Conservation (phyloP, 1,140 invertebrate species). For the Drosophila persimilis region DNA sequence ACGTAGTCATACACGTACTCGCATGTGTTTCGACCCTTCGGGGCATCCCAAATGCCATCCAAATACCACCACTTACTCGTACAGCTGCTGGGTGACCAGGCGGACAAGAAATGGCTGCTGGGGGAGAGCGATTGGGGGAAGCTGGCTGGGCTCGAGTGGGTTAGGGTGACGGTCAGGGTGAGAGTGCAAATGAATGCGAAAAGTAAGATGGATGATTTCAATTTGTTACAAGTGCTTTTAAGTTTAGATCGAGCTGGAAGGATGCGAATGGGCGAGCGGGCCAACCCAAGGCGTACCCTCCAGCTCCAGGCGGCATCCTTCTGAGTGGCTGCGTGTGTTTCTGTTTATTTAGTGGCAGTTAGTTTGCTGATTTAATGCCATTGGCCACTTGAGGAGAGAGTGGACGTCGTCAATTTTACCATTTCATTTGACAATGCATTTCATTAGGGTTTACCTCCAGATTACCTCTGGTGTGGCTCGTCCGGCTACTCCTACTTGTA, state of each 20-base stretch:
- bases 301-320: conserved; percentile 17
- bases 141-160: conserved; percentile 5
- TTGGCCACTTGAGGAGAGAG: conserved; percentile 72
- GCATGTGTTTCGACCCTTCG: too few relatives aligned
- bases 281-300: conserved; percentile 1
- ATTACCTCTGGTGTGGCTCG: conserved; percentile 27
- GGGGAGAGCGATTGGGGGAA: not conserved
- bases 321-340: conserved; percentile 21
- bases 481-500: conserved; percentile 43
- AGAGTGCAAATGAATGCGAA: conserved; percentile 71
- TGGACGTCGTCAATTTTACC: conserved; percentile 80
- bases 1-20: too few relatives aligned
- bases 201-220: conserved; percentile 80
- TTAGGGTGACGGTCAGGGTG: conserved; percentile 14
- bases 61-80: conserved; percentile 11
- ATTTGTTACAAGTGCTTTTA: conserved; percentile 81
- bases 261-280: conserved; percentile 23
- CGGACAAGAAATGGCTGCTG: not conserved
- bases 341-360: conserved; percentile 76
- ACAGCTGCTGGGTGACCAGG: not conserved
- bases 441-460: conserved; percentile 60
- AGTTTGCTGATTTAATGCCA: conserved; percentile 79
- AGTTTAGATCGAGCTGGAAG: conserved; percentile 59
- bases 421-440: conserved; percentile 81
- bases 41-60: conserved; percentile 2